These are phyloP conservation scores for Rhinoraja longicauda DNA, from an alignment of 2,797 vertebrate genomes.

Conservation along the genomic window DNA sequence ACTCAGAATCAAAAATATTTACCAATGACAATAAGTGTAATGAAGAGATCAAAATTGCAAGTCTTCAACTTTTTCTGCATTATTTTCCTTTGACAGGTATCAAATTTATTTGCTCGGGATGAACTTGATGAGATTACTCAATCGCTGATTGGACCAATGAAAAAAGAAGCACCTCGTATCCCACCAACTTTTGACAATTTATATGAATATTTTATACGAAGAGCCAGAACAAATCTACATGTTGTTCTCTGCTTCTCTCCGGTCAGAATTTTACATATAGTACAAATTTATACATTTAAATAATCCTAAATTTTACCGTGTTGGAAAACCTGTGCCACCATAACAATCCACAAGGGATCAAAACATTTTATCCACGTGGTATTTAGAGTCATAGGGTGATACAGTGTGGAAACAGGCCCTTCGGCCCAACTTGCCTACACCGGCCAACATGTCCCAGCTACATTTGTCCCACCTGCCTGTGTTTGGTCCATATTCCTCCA, in stretches of 20 bases:
- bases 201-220: slow-evolving; percentile 61
- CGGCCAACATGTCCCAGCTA: too few relatives aligned
- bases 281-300: too few relatives aligned
- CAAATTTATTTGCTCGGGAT: slow-evolving; percentile 62
- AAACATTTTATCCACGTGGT: too few relatives aligned
- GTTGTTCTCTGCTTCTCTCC: slow-evolving; percentile 67
- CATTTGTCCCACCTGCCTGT: too few relatives aligned
- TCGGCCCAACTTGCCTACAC: too few relatives aligned
- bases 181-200: slow-evolving; percentile 64
- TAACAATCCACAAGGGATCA: too few relatives aligned
- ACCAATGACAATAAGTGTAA: background rate
- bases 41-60: background rate
- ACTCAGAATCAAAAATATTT: background rate
- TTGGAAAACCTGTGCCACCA: too few relatives aligned
- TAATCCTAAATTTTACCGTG: too few relatives aligned
- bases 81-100: slow-evolving; percentile 53
- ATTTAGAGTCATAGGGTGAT: too few relatives aligned
- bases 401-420: too few relatives aligned
- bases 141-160: slow-evolving; percentile 56
- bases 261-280: slow-evolving; percentile 48
- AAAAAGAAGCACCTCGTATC: slow-evolving; percentile 57
- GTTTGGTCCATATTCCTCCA: too few relatives aligned
- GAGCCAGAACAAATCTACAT: slow-evolving; percentile 59
- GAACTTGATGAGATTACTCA: slow-evolving; percentile 67
- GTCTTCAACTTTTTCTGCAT: background rate